These are phyloP conservation scores for Haplotaxodon microlepis DNA, from an alignment of 2,113 vertebrate genomes.

Conservation along the genomic window DNA sequence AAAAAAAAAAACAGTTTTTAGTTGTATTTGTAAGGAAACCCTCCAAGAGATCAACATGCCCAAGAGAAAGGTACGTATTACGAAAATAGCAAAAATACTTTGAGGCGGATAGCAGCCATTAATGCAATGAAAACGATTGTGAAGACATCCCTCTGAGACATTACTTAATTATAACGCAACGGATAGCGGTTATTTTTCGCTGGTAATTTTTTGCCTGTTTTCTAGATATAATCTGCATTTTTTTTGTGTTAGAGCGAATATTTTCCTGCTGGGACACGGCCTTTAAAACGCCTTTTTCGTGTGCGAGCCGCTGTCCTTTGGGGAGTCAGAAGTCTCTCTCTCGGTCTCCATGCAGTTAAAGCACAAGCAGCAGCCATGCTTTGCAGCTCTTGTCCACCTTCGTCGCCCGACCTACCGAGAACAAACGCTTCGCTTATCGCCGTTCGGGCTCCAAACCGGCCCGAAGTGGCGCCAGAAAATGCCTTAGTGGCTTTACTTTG, in stretches of 20 bases:
- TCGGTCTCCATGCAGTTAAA: constrained; percentile 77
- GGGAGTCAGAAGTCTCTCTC: constrained; percentile 70
- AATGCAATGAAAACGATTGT: constrained; percentile 58
- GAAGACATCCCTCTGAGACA: constrained; percentile 67
- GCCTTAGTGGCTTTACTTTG: constrained; percentile 39
- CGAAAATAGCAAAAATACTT: constrained; percentile 33
- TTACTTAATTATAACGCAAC: constrained; percentile 69
- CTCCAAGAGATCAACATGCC: constrained; percentile 74
- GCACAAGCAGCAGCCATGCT: constrained; percentile 80
- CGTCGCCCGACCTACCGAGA: constrained; percentile 68
- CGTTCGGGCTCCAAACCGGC: constrained; percentile 23
- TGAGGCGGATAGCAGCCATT: constrained; percentile 19
- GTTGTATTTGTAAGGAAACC: constrained; percentile 59
- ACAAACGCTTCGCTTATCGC: constrained; percentile 62
- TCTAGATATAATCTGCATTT: constrained; percentile 54
- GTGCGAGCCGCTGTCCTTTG: constrained; percentile 60
- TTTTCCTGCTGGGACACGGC: constrained; percentile 33
- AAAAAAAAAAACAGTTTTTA: constrained; percentile 62
- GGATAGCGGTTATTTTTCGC: constrained; percentile 1
- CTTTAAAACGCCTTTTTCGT: constrained; percentile 20
- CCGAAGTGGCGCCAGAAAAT: constrained; percentile 51
- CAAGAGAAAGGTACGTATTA: constrained; percentile 79
- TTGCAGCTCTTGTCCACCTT: constrained; percentile 74
- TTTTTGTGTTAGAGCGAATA: constrained; percentile 48
- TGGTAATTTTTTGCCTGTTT: constrained; percentile 27